Percentiles rank a stretch among this genome's conserved stretches.
phyloP scores from a whole-genome alignment of 2,888 invertebrate genomes.

The Cacoxenus indagator region DNA sequence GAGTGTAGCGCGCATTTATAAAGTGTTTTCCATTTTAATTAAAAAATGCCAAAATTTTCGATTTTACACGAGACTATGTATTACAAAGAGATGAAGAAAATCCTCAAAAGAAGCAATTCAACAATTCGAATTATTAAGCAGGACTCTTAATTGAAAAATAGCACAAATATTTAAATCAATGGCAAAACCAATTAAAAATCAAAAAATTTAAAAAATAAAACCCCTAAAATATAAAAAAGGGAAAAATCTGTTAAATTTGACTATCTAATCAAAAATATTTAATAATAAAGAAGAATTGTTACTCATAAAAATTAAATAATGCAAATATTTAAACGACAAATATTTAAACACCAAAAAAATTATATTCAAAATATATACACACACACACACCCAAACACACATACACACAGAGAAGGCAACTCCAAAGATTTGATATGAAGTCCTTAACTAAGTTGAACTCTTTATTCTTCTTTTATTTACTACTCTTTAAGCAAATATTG shows the following conservation, averaged over 20 bases:
- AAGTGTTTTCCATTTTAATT: not conserved
- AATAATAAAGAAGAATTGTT: slow-evolving; percentile 26
- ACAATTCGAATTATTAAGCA: not conserved
- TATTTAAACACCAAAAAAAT: no score
- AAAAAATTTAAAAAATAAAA: not conserved
- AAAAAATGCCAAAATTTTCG: not conserved
- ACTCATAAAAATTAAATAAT: not conserved
- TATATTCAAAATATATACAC: no score
- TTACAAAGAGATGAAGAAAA: not conserved
- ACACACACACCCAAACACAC: no score
- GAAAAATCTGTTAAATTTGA: slow-evolving; percentile 39
- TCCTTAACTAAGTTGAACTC: no score
- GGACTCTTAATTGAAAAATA: not conserved
- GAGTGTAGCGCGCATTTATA: not conserved
- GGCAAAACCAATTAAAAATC: slow-evolving; percentile 11
- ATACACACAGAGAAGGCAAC: no score
- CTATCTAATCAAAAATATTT: slow-evolving; percentile 42
- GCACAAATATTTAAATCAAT: not conserved
- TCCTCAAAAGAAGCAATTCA: not conserved
- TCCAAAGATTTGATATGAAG: no score
- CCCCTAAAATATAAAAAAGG: slow-evolving; percentile 19
- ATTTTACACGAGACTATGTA: not conserved
- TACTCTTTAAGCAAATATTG: not conserved
- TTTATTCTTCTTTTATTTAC: no score
- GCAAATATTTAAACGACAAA: not conserved